Base-by-base conservation (phyloP, 2,888 invertebrate genomes). In the Bedellia somnulentella region DNA sequence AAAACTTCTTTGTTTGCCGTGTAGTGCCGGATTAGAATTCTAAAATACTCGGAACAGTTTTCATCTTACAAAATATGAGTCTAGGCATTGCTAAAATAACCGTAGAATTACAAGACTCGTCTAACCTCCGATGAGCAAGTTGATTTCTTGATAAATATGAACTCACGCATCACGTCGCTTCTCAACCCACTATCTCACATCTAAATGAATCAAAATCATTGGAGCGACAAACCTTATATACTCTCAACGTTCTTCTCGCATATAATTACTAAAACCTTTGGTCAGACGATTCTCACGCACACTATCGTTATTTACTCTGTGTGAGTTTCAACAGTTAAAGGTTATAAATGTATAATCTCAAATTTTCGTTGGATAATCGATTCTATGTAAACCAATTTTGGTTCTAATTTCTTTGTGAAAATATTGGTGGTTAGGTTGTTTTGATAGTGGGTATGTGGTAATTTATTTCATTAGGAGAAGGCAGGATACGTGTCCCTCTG, bases 381-480 rank as follows among this genome's bases (percentile, higher is more conserved):
- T 26, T 26, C 10, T 26, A 3, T 14, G 14, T 26, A 9, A 14
- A 24, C 10, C 6, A 5, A 12, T 4, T 5, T 12, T n/a, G 26
- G 5, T n/a, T 11, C 8, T 3, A 15, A 15, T 26, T 15, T 26
- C 3, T 9, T 15, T 14, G 2, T 13, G 14, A 9, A n/a, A 6
- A 15, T 10, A 5, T 17, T 13, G 14, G 8, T 4, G 11, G 9
- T 25, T 61, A 34, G 0, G 46, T 3, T 42, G 32, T 54, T 61
- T 37, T 35, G 27, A 4, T 11, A 12, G 33, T 43, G 35, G 26
- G 32, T 28, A 29, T 34, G 33, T 35, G 32, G 52, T 70, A 70
- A 71, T 70, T 70, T 71, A 71, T 64, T 71, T 70, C 63, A 67
- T 71, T 68, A 67, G 64, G 70, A 70, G 61, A 63, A 63, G 64